phyloP scores from a whole-genome alignment of 2,888 invertebrate genomes.

The Cyaniris semiargus region DNA sequence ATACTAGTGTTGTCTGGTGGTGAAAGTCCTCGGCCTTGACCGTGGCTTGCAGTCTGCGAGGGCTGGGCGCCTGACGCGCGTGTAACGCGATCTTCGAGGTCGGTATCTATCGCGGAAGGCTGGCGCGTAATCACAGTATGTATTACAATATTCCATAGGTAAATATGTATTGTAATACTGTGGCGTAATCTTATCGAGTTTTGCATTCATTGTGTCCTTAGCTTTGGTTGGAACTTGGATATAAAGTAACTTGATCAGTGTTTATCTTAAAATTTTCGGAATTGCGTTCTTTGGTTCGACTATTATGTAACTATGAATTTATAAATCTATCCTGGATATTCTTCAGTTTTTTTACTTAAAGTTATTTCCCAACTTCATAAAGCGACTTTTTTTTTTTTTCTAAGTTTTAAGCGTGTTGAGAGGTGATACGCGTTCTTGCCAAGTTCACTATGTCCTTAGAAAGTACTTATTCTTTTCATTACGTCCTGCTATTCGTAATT shows the following conservation, averaged over 20 bases:
- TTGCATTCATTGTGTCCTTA: background rate
- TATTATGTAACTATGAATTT: background rate
- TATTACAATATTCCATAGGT: too few relatives aligned
- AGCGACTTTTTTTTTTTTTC: too few relatives aligned
- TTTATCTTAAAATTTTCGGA: background rate
- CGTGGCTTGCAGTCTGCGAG: background rate
- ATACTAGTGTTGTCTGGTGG: background rate
- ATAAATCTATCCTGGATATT: too few relatives aligned
- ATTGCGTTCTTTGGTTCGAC: background rate
- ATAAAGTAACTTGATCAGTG: background rate
- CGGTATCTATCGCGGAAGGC: constrained; percentile 7
- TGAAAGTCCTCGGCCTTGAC: background rate
- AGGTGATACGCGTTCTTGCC: too few relatives aligned
- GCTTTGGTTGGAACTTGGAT: background rate
- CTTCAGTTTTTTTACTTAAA: too few relatives aligned
- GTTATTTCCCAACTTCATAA: too few relatives aligned
- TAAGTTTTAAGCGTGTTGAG: too few relatives aligned
- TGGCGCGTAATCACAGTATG: too few relatives aligned
- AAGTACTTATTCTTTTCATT: too few relatives aligned
- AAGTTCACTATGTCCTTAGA: too few relatives aligned
- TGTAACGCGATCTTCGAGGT: background rate
- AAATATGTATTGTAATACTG: too few relatives aligned
- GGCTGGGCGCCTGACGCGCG: background rate
- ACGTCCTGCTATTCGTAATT: too few relatives aligned
- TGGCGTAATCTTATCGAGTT: constrained; percentile 9